Evolutionary conservation across 2,113 vertebrate genomes (phyloP).

Genomic region (Acanthisitta chloris): DNA sequence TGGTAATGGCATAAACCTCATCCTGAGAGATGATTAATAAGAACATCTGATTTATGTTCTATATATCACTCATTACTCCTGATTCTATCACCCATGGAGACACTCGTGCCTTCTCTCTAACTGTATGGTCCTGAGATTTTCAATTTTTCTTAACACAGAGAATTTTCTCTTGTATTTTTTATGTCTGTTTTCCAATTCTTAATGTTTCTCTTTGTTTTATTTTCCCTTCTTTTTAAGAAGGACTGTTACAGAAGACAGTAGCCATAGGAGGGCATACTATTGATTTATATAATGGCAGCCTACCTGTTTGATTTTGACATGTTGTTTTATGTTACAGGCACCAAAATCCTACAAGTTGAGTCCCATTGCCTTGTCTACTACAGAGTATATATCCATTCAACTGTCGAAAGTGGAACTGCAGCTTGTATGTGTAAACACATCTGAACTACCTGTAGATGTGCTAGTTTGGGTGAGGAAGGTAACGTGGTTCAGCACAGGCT

Average conservation of each 20-base stretch:
- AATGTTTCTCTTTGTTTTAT: not conserved
- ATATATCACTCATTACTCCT: not conserved
- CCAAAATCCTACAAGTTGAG: not conserved
- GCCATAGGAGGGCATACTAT: not conserved
- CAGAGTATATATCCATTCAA: not conserved
- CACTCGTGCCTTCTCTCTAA: not conserved
- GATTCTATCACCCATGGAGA: not conserved
- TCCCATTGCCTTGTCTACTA: fast-evolving
- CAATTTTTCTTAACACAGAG: not conserved
- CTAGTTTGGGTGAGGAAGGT: not conserved
- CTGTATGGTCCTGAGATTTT: not conserved
- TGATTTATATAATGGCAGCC: not conserved
- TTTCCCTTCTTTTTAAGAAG: not conserved
- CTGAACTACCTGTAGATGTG: not conserved
- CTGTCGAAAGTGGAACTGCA: not conserved
- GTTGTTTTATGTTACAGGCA: not conserved
- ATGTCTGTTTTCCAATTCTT: not conserved
- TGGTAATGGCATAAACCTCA: not conserved
- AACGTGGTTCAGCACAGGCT: not conserved
- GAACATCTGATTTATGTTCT: not conserved
- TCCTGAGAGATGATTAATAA: not conserved
- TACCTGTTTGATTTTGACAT: not conserved
- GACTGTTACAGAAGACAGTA: not conserved
- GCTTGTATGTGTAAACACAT: fast-evolving
- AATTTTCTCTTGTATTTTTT: not conserved